phyloP scores from a whole-genome alignment of 2,888 invertebrate genomes.

The Campoplex nolae region DNA sequence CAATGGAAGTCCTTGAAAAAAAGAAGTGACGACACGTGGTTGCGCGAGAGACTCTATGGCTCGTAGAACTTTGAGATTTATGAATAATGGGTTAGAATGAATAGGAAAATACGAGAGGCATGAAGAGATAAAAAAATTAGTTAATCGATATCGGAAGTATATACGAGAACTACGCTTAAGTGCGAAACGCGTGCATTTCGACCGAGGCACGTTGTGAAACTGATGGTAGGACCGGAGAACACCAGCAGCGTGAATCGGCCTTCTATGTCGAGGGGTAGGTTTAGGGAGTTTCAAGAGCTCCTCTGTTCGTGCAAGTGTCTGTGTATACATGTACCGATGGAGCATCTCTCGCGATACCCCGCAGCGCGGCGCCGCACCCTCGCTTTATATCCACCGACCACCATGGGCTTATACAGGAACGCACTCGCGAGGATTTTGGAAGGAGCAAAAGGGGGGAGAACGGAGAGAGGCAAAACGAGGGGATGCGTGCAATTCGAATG shows the following conservation, averaged over 20 bases:
- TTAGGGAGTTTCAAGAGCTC: constrained; percentile 72
- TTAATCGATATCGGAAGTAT: neutral
- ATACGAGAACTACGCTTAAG: constrained; percentile 16
- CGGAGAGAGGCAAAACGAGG: constrained; percentile 59
- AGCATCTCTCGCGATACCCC: constrained; percentile 64
- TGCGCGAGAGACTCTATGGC: neutral
- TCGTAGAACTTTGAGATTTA: neutral
- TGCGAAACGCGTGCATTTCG: constrained; percentile 74
- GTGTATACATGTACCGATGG: constrained; percentile 43
- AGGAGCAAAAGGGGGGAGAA: neutral
- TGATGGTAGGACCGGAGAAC: constrained; percentile 65
- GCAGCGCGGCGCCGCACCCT: constrained; percentile 55
- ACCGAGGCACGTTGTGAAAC: constrained; percentile 76
- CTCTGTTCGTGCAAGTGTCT: neutral
- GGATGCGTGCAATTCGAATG: constrained; percentile 73
- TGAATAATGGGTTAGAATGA: neutral
- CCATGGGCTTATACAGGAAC: constrained; percentile 70
- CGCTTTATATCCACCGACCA: constrained; percentile 59
- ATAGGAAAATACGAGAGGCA: neutral
- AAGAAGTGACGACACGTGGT: neutral
- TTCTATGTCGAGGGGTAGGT: constrained; percentile 72
- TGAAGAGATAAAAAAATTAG: neutral
- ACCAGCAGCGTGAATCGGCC: constrained; percentile 71
- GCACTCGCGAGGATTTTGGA: constrained; percentile 33
- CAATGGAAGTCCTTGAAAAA: neutral